These are phyloP conservation scores for Amorpha juglandis DNA, from an alignment of 2,888 invertebrate species.

Conservation along the genomic window DNA sequence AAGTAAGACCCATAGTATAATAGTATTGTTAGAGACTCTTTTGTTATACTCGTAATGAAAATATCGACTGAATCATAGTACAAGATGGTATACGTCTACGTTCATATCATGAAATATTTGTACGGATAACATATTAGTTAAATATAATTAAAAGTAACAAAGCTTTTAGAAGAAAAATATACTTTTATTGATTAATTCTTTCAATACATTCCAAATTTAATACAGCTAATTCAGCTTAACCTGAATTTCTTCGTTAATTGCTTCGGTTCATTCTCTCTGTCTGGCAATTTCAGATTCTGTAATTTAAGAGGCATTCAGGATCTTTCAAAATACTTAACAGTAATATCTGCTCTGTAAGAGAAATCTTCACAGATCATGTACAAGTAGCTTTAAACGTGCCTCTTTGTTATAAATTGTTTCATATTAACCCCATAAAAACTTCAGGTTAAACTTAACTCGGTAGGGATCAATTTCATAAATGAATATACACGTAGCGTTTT, in stretches of 20 bases:
- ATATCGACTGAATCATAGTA: slow-evolving; percentile 47
- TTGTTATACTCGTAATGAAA: slow-evolving; percentile 5
- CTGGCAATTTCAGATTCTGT: no score
- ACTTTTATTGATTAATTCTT: no score
- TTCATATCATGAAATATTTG: slow-evolving; percentile 44
- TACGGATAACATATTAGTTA: slow-evolving; percentile 6
- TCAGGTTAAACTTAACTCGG: background rate
- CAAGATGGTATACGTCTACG: slow-evolving; percentile 48
- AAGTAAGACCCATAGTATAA: no score
- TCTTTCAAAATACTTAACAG: no score
- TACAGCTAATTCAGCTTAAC: no score
- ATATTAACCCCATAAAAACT: background rate
- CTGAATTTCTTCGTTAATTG: no score
- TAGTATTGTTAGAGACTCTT: background rate
- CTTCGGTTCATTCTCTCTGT: no score
- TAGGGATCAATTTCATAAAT: background rate
- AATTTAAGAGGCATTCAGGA: no score
- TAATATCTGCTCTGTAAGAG: no score
- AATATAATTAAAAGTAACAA: background rate
- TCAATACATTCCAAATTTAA: no score
- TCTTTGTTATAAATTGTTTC: background rate
- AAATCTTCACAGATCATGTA: no score
- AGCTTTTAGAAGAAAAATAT: no score
- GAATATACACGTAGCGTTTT: slow-evolving; percentile 10
- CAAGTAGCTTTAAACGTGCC: background rate